Conservation (phyloP, 2,888 invertebrate species). For the Pristionchus mayeri region DNA sequence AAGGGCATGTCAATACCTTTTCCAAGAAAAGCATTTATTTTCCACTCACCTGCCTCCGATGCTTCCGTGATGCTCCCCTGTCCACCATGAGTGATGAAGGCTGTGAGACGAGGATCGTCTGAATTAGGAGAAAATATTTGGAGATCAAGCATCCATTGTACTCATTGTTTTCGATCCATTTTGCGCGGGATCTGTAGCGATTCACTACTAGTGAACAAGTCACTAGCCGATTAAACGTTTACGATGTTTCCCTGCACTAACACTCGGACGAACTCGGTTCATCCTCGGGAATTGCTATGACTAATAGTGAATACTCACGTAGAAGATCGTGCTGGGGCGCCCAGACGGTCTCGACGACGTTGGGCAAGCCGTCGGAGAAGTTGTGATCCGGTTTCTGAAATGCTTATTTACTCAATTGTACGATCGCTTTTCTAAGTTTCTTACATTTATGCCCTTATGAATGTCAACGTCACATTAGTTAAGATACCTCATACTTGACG, state of each 20-base stretch:
- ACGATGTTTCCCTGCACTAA: not conserved
- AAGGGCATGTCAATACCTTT: too few species aligned
- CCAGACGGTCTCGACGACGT: slow-evolving; percentile 13
- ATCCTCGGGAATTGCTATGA: too few species aligned
- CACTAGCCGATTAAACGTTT: not conserved
- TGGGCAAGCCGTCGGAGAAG: slow-evolving; percentile 1
- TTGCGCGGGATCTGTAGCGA: too few species aligned
- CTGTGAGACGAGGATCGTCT: slow-evolving; percentile 44
- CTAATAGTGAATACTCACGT: too few species aligned
- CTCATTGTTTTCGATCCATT: too few species aligned
- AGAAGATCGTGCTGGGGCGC: slow-evolving; percentile 10
- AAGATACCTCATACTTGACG: slow-evolving; percentile 43
- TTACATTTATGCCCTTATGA: not conserved
- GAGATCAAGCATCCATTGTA: too few species aligned
- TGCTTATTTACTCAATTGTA: not conserved
- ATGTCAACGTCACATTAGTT: too few species aligned
- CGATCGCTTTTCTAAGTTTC: not conserved
- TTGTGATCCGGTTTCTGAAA: not conserved
- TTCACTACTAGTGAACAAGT: too few species aligned
- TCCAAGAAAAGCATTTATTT: not conserved
- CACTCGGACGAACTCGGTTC: too few species aligned
- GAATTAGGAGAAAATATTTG: not conserved
- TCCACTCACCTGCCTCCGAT: slow-evolving; percentile 6
- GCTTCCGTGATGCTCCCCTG: slow-evolving; percentile 39
- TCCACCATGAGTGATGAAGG: slow-evolving; percentile 45